Percentiles rank a stretch among this genome's conserved stretches.
These are phyloP conservation scores for Rapana venosa DNA, from an alignment of 2,888 invertebrate species.

Conservation along the genomic window DNA sequence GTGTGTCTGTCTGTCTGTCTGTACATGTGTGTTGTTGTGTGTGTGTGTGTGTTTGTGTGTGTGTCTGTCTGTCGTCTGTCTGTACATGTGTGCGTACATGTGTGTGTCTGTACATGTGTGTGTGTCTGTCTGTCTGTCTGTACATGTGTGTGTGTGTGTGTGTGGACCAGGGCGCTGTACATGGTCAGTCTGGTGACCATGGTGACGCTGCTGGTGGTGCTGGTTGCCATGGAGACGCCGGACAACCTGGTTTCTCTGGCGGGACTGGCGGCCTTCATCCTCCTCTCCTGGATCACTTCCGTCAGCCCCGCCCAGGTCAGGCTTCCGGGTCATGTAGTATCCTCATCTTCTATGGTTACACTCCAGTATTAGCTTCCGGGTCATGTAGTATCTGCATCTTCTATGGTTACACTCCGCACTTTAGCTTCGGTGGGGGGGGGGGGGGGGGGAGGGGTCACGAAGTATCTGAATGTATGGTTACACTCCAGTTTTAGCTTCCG, in stretches of 20 bases:
- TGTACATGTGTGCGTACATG: not conserved
- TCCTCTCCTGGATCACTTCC: constrained; percentile 70
- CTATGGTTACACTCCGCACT: too few relatives aligned
- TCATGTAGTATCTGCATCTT: too few relatives aligned
- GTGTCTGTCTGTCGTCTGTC: not conserved
- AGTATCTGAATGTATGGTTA: too few relatives aligned
- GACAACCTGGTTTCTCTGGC: constrained; percentile 70
- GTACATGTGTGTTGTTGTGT: not conserved
- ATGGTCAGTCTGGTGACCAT: constrained; percentile 58
- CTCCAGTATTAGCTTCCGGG: too few relatives aligned
- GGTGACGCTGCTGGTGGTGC: constrained; percentile 64
- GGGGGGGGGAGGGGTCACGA: too few relatives aligned
- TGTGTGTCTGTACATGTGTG: not conserved
- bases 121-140: not conserved
- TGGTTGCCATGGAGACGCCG: constrained; percentile 67
- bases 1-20: not conserved
- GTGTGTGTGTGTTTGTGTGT: not conserved
- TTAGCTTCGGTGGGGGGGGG: too few relatives aligned
- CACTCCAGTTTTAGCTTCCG: too few relatives aligned
- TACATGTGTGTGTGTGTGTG: not conserved
- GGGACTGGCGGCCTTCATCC: constrained; percentile 68
- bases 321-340: too few relatives aligned
- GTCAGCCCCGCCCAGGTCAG: constrained; percentile 70
- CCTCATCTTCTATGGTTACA: too few relatives aligned
- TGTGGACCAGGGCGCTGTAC: constrained; percentile 57